These are phyloP conservation scores for Zalophus californianus DNA, from an alignment of 2,797 vertebrate species.

Conservation along the genomic window DNA sequence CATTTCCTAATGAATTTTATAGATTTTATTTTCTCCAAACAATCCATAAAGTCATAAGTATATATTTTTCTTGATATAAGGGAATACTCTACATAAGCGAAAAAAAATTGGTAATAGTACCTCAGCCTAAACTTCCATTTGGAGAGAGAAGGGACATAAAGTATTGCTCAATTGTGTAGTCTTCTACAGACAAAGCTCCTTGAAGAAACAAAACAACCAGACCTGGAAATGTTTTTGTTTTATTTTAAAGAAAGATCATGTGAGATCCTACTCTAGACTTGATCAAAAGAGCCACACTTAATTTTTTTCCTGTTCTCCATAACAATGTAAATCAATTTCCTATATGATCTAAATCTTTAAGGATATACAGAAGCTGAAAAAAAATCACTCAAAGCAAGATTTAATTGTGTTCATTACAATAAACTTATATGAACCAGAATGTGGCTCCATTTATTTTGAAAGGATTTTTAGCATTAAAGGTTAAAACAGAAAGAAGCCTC, in stretches of 20 bases:
- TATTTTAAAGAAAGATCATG: constrained; percentile 14
- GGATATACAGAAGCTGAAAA: neutral
- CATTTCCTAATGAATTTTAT: neutral
- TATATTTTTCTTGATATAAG: neutral
- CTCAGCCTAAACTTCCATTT: constrained; percentile 2
- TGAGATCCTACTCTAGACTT: neutral
- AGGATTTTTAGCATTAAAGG: constrained; percentile 56
- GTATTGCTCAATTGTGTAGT: neutral
- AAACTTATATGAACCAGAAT: constrained; percentile 61
- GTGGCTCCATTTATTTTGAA: constrained; percentile 67
- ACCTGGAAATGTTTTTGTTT: neutral
- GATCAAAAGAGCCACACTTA: neutral
- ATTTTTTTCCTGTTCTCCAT: neutral
- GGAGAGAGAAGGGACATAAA: neutral
- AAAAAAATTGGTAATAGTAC: neutral
- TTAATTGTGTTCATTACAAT: constrained; percentile 58
- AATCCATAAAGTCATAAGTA: neutral
- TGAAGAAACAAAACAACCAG: neutral
- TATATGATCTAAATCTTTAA: neutral
- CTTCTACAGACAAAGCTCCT: neutral
- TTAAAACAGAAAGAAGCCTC: constrained; percentile 69
- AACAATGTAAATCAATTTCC: constrained; percentile 57
- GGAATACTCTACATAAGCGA: neutral
- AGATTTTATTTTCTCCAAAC: neutral
- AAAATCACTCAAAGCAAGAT: constrained; percentile 6